A percentile compares a stretch with the other conserved stretches of the same genome.
These are phyloP conservation scores for Raja brachyura DNA, from an alignment of 2,113 vertebrate genomes.

Conservation along the genomic window DNA sequence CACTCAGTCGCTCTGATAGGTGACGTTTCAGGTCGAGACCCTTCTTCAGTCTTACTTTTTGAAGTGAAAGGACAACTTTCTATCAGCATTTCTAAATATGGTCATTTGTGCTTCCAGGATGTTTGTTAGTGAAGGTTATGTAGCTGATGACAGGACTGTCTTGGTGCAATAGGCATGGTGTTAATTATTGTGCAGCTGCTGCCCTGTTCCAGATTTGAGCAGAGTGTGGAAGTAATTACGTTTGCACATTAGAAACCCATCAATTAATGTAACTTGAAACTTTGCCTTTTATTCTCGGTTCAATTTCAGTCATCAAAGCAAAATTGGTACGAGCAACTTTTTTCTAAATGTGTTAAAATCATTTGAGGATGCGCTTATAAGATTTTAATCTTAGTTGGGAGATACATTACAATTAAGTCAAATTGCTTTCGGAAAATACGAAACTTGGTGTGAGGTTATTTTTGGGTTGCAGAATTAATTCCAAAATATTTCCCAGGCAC, in stretches of 20 bases:
- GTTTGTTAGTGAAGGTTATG: conserved; percentile 29
- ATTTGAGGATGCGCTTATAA: background rate
- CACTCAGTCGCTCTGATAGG: too few relatives aligned
- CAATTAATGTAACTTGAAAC: conserved; percentile 35
- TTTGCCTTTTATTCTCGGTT: conserved; percentile 1
- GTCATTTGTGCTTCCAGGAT: conserved; percentile 18
- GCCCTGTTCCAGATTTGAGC: conserved; percentile 26
- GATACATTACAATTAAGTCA: too few relatives aligned
- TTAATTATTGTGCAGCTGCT: conserved; percentile 32
- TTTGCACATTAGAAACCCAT: conserved; percentile 37
- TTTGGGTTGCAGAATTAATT: background rate
- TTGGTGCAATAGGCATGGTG: conserved; percentile 13
- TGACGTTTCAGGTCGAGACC: too few relatives aligned
- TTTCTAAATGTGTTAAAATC: background rate
- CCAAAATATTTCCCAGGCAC: background rate
- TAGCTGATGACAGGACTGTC: conserved; percentile 21
- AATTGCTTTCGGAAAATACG: background rate
- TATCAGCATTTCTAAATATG: background rate
- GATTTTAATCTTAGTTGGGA: conserved; percentile 8
- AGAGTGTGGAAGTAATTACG: conserved; percentile 23
- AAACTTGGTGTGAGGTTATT: background rate
- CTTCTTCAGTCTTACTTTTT: background rate
- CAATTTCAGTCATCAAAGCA: background rate
- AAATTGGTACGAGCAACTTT: conserved; percentile 11
- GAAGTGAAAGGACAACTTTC: background rate